Evolutionary conservation across 1,140 invertebrate genomes (phyloP), one percentile per base, ranked within the genome.

Genomic region (Neodiprion virginianus): DNA sequence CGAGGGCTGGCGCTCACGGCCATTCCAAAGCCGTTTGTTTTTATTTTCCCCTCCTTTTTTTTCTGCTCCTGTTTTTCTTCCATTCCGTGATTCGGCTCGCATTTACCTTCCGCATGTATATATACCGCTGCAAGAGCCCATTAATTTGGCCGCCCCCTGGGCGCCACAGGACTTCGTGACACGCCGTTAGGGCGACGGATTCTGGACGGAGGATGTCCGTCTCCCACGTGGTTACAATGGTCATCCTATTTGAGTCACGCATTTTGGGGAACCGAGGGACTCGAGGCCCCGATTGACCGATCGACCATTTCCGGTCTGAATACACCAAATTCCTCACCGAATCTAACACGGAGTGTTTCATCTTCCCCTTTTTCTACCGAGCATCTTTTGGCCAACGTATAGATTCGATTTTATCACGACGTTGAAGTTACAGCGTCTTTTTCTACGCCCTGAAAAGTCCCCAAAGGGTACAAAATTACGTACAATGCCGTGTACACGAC

Each of bases 201-300:
- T 48, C 17, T 14, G 65, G 23, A 14, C 23, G 65, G 12, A 21
- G 72, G 67, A 73, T 17, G 48, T 23, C 21, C 67, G 21, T 14
- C 11, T 69, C 67, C 67, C 40, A 69, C 67, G 67, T 69, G 67
- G 40, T 47, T 69, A 69, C 67, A 69, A 69, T 69, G 67, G 7
- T 69, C 67, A 65, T 65, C 17, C 61, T 14, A 65, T 14, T 65
- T 65, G 1, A 17, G 61, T 65, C 61, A 65, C 61, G 61, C 61
- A 5, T 21, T 21, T 14, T 21, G 61, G 61, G 17, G 7, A 73
- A 72, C 72, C 53, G 23, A 50, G 48, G 65, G 21, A 70, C 69
- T 50, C 74, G 74, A 76, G 67, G 21, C 8, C 53, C 8, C 76
- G 76, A 79, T 79, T 79, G 76, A 79, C 70, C 75, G 75, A 79